phyloP scores from a whole-genome alignment of 2,113 vertebrate genomes.

The Erpornis zantholeuca region DNA sequence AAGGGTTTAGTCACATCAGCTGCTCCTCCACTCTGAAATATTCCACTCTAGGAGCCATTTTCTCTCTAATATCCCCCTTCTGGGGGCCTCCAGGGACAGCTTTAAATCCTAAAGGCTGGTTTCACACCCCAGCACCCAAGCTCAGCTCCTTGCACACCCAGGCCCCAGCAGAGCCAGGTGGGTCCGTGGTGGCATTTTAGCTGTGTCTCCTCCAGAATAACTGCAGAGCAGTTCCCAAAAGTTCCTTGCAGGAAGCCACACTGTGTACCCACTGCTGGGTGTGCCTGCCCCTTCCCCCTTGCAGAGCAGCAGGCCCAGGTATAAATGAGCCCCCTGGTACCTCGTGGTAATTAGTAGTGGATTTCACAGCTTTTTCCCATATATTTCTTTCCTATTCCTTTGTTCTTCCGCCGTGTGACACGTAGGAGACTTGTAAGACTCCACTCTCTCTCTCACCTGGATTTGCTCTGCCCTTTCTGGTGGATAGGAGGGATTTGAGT shows the following conservation, averaged over 20 bases:
- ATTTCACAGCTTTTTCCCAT: neutral
- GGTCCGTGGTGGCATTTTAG: fast-evolving
- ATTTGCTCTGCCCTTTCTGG: constrained; percentile 58
- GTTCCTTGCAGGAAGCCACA: neutral
- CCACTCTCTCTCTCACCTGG: constrained; percentile 39
- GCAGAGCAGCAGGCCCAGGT: neutral
- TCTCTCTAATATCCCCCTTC: neutral
- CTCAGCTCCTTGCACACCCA: neutral
- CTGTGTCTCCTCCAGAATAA: neutral
- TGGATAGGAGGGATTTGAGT: constrained; percentile 38
- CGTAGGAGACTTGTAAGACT: neutral
- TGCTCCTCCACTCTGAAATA: neutral
- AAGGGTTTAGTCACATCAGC: neutral
- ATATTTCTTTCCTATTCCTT: neutral
- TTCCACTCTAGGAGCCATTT: neutral
- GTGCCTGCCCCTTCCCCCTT: neutral
- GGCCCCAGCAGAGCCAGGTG: neutral
- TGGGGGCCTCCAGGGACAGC: neutral
- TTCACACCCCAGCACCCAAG: neutral
- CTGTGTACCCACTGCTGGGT: fast-evolving
- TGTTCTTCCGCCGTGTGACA: neutral
- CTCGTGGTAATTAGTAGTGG: neutral
- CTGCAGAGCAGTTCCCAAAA: neutral
- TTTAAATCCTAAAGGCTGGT: neutral
- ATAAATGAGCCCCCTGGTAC: neutral